Conservation (phyloP, 2,888 invertebrate species). For the Pycnomerus fuliginosus region DNA sequence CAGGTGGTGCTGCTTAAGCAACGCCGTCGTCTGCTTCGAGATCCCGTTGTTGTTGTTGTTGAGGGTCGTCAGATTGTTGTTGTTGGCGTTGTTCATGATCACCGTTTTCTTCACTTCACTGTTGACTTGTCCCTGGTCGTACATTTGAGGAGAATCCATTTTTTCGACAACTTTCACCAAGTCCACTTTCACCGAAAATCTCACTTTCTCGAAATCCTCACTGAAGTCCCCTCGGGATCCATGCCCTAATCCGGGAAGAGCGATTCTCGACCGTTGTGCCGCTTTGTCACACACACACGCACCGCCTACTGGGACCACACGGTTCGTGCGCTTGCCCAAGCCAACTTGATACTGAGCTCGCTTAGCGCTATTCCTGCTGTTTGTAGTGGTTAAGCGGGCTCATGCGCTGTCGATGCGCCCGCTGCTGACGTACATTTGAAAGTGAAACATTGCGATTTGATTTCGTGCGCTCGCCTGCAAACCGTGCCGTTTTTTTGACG, state of each 20-base stretch:
- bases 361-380: slow-evolving; percentile 47
- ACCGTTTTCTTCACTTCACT: slow-evolving; percentile 56
- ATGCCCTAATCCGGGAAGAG: too few species aligned
- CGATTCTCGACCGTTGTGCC: too few species aligned
- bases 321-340: slow-evolving; percentile 53
- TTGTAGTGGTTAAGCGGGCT: slow-evolving; percentile 45
- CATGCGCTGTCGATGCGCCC: slow-evolving; percentile 43
- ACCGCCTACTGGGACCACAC: slow-evolving; percentile 51
- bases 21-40: slow-evolving; percentile 59
- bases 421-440: slow-evolving; percentile 52
- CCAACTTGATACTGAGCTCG: slow-evolving; percentile 49
- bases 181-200: slow-evolving; percentile 43
- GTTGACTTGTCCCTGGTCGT: slow-evolving; percentile 67
- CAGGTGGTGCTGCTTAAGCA: slow-evolving; percentile 66
- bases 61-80: slow-evolving; percentile 52
- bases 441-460: slow-evolving; percentile 51
- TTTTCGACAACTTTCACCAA: slow-evolving; percentile 43
- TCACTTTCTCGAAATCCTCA: too few species aligned
- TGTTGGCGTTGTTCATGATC: slow-evolving; percentile 52
- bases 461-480: slow-evolving; percentile 44
- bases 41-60: slow-evolving; percentile 54
- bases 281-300: too few species aligned
- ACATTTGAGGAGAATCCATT: slow-evolving; percentile 87
- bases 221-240: too few species aligned
- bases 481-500: slow-evolving; percentile 42